phyloP scores from a whole-genome alignment of 2,113 vertebrate species.

The Chelonoidis abingdonii region DNA sequence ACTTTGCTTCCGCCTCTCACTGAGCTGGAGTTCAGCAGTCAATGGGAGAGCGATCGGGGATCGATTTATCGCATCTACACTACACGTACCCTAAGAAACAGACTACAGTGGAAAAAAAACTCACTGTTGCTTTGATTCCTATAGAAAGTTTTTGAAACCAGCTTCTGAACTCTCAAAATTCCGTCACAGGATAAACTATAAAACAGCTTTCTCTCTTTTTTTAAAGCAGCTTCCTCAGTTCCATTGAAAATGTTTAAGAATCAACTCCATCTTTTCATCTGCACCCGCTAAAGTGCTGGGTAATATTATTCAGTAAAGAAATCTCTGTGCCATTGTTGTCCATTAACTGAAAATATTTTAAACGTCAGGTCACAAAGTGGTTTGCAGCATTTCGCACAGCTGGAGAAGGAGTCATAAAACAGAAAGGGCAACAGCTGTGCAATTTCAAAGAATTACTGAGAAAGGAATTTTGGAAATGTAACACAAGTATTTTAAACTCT shows the following conservation, averaged over 20 bases:
- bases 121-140: not conserved
- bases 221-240: not conserved
- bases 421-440: conserved; percentile 52
- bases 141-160: not conserved
- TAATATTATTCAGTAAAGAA: not conserved
- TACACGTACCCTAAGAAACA: not conserved
- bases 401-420: conserved; percentile 38
- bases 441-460: conserved; percentile 53
- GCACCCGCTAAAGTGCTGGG: not conserved
- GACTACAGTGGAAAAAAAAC: not conserved
- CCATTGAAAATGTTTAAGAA: not conserved
- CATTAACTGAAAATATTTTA: conserved; percentile 57
- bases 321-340: not conserved
- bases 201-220: not conserved
- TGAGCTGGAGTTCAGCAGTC: too few relatives aligned
- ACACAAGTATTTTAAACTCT: conserved; percentile 28
- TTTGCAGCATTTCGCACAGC: conserved; percentile 55
- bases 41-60: too few relatives aligned
- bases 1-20: too few relatives aligned
- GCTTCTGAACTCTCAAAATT: not conserved
- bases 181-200: not conserved
- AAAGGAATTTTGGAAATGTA: conserved; percentile 59
- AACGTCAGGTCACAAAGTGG: conserved; percentile 52
- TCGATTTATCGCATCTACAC: too few relatives aligned
- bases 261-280: not conserved